Percentiles rank a stretch among this genome's conserved stretches.
phyloP scores from a whole-genome alignment of 2,888 invertebrate genomes.

The Seladonia tumulorum region DNA sequence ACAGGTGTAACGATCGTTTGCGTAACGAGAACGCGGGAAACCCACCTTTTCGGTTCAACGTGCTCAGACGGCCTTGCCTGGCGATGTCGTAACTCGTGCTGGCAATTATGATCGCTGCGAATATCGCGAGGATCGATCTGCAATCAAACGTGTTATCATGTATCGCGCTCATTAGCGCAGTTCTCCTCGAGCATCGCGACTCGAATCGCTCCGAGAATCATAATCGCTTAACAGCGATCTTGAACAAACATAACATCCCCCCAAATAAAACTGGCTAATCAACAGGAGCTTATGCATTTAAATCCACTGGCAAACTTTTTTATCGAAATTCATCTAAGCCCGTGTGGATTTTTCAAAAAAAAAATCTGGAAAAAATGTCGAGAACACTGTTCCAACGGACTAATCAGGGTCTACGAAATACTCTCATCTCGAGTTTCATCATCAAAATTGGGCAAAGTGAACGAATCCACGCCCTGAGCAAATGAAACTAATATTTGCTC shows the following conservation, averaged over 20 bases:
- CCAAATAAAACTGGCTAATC: no score
- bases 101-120: conserved; percentile 68
- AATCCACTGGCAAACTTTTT: no score
- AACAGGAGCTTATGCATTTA: no score
- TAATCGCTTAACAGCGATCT: neutral
- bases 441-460: conserved; percentile 4
- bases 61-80: conserved; percentile 48
- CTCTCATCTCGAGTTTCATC: neutral
- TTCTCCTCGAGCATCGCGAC: neutral
- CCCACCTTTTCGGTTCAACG: conserved; percentile 59
- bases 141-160: conserved; percentile 33
- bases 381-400: neutral
- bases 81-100: conserved; percentile 79
- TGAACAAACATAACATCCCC: no score
- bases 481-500: conserved; percentile 7
- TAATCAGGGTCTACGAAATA: neutral
- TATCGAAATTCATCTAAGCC: no score
- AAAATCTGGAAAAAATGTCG: neutral
- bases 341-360: no score
- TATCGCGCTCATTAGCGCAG: conserved; percentile 1
- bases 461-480: neutral
- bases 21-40: conserved; percentile 32
- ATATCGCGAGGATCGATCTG: conserved; percentile 69
- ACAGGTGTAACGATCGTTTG: conserved; percentile 25
- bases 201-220: neutral